Conservation (phyloP, 2,888 invertebrate species). For the Drosophila formosana region DNA sequence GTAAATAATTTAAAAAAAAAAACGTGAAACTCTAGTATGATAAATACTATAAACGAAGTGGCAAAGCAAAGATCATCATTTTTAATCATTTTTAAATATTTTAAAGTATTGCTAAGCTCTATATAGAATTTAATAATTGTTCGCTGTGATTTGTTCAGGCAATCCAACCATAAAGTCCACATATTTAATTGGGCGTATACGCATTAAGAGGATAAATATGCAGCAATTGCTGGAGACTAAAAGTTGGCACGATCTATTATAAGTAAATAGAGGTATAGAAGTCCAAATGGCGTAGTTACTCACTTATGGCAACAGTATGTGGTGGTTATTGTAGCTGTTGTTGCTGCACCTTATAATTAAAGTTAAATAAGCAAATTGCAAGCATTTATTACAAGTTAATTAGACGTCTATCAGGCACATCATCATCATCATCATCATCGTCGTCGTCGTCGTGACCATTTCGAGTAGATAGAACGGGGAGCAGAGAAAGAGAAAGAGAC, state of each 20-base stretch:
- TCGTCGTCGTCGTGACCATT: slow-evolving; percentile 5
- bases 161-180: background rate
- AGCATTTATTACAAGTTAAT: slow-evolving; percentile 81
- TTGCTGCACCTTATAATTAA: slow-evolving; percentile 72
- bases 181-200: slow-evolving; percentile 13
- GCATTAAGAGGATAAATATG: slow-evolving; percentile 11
- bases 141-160: background rate
- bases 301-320: slow-evolving; percentile 31
- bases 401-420: slow-evolving; percentile 76
- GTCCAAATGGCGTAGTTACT: slow-evolving; percentile 56
- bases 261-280: slow-evolving; percentile 16
- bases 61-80: background rate
- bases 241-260: slow-evolving; percentile 6
- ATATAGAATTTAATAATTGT: background rate
- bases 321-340: slow-evolving; percentile 24
- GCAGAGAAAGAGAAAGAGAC: slow-evolving; percentile 7
- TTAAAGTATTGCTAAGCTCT: background rate
- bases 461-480: slow-evolving; percentile 11
- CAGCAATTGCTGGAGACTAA: slow-evolving; percentile 8
- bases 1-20: background rate
- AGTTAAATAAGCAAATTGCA: slow-evolving; percentile 79
- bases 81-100: background rate
- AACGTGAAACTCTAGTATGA: background rate
- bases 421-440: slow-evolving; percentile 56
- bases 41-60: background rate